A percentile compares a stretch with the other conserved stretches of the same genome.
phyloP scores from a whole-genome alignment of 2,113 vertebrate species.

The Gulo gulo region DNA sequence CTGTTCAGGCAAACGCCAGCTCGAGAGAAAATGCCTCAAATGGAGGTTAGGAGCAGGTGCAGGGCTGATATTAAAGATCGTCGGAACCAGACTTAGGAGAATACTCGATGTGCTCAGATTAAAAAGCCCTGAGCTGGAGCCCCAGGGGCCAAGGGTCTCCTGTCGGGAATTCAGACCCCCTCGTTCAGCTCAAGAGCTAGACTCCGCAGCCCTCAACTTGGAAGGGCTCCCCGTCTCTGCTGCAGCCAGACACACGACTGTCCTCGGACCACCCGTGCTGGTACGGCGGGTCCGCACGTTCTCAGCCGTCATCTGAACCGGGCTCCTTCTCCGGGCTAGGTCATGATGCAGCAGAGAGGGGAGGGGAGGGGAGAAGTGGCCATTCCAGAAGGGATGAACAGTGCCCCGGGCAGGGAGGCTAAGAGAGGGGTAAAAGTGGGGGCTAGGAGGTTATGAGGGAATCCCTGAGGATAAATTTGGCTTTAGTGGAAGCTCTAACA shows the following conservation, averaged over 20 bases:
- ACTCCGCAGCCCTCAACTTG: neutral
- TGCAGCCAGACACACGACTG: fast-evolving
- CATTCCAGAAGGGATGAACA: neutral
- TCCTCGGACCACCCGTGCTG: neutral
- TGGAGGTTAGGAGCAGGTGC: neutral
- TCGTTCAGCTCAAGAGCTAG: neutral
- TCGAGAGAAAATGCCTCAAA: neutral
- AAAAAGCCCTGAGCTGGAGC: neutral
- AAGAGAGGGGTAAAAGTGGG: neutral
- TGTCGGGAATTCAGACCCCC: fast-evolving
- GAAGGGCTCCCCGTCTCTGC: neutral
- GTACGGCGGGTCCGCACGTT: neutral
- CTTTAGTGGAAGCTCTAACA: constrained; percentile 28
- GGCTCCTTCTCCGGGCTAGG: neutral
- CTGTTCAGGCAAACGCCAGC: neutral
- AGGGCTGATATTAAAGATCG: neutral
- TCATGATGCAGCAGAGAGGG: neutral
- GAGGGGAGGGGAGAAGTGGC: neutral
- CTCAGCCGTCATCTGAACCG: neutral
- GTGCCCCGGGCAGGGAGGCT: neutral
- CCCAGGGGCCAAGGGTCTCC: neutral
- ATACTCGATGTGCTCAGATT: no score
- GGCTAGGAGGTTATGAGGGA: neutral
- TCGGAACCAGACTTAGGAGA: neutral
- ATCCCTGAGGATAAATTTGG: neutral